Evolutionary conservation across 2,797 vertebrate genomes (phyloP).

Genomic region (Sebastolobus alascanus): DNA sequence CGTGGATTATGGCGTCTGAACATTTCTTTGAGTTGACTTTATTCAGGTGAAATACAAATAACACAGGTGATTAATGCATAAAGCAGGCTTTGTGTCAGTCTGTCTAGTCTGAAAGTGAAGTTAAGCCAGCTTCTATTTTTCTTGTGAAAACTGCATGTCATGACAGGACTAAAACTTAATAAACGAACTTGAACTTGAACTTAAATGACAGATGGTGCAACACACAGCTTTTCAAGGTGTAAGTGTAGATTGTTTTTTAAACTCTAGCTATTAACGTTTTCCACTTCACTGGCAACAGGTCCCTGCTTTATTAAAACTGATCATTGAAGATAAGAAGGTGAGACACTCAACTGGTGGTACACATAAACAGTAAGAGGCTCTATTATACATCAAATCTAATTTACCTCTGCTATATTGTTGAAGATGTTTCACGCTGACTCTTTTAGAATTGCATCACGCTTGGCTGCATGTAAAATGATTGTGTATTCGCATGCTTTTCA

Average conservation of each 20-base stretch:
- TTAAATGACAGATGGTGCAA: constrained; percentile 31
- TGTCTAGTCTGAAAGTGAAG: constrained; percentile 21
- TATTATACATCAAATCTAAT: constrained; percentile 6
- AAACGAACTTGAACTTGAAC: constrained; percentile 34
- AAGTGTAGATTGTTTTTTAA: constrained; percentile 6
- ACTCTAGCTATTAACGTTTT: constrained; percentile 13
- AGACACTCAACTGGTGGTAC: constrained; percentile 9
- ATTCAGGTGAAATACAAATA: constrained; percentile 15
- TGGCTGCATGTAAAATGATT: not conserved
- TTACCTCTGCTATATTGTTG: not conserved
- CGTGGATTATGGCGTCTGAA: not conserved
- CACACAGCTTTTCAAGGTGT: not conserved
- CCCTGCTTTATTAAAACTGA: constrained; percentile 42
- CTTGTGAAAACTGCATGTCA: constrained; percentile 15
- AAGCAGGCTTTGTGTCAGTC: not conserved
- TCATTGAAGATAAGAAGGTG: constrained; percentile 17
- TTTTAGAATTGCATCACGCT: not conserved
- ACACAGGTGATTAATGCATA: not conserved
- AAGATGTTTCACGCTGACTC: not conserved
- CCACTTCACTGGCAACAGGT: constrained; percentile 25
- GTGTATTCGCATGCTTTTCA: not conserved
- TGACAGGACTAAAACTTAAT: constrained; percentile 21
- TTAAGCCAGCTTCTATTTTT: not conserved
- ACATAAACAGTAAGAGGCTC: constrained; percentile 18
- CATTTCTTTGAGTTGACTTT: not conserved